Evolutionary conservation across 2,797 vertebrate genomes (phyloP), one percentile per base, ranked within the genome.

Genomic region (Hybognathus amarus): DNA sequence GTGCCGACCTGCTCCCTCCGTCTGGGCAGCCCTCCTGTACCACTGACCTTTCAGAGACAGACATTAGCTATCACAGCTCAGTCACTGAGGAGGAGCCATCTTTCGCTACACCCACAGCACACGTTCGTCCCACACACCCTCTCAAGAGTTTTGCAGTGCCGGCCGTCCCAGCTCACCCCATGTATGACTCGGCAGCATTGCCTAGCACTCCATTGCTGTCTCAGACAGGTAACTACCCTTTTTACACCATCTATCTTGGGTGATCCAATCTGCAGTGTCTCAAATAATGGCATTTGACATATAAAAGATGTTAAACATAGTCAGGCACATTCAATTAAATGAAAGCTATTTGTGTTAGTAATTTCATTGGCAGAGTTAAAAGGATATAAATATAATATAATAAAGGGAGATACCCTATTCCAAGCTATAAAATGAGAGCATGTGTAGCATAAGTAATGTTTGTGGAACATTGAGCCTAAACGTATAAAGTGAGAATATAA

Each of bases 61-160:
- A 96, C 66, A 88, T 96, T 64, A 96, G 94, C 82, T 94, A 94
- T 88, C 94, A 96, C 13, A 97, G 97, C 89, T 94, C 97, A 91
- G 94, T 94, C 47, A 95, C 94, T 27, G 96, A 97, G 61, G 97
- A 99, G 79, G 98, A 99, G 69, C 90, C 95, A 0, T 94, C 95
- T 90, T 97, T 96, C 88, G 95, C 92, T 82, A 96, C 93, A 79
- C 97, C 89, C 64, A 97, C 95, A 0, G 97, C 96, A 64, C 97
- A 91, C 10, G 82, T 90, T 10, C 95, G 96, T 12, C 96, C 96
- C 40, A 96, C 97, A 0, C 98, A 98, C 91, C 97, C 98, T 0
- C 92, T 99, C 82, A 99, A 99, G 95, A 99, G 98, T 92, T 99
- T 99, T 0, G 98, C 97, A 0, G 97, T 98, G 87, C 97, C 97